These are phyloP conservation scores for Drosophila melanocephala DNA, from an alignment of 2,888 invertebrate genomes.

Conservation along the genomic window DNA sequence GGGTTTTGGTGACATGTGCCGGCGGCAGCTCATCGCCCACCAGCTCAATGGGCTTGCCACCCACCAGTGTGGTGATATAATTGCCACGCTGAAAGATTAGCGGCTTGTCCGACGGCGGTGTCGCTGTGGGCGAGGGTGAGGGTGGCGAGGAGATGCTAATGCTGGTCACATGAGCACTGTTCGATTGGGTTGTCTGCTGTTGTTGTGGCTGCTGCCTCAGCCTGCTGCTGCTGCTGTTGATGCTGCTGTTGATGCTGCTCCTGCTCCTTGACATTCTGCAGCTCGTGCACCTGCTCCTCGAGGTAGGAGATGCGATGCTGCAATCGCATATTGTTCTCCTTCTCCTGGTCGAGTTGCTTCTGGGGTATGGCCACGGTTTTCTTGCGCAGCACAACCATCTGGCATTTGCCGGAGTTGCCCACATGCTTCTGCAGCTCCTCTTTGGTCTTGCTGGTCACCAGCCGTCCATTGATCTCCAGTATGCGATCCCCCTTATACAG, in stretches of 20 bases:
- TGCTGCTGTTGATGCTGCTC: conserved; percentile 51
- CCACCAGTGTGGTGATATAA: conserved; percentile 91
- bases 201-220: conserved; percentile 20
- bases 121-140: conserved; percentile 85
- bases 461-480: conserved; percentile 93
- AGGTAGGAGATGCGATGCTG: conserved; percentile 95
- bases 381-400: conserved; percentile 84
- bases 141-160: conserved; percentile 90
- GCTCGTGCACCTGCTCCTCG: conserved; percentile 92
- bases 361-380: conserved; percentile 83
- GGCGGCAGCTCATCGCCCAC: conserved; percentile 71
- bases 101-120: conserved; percentile 86
- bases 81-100: conserved; percentile 92
- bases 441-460: conserved; percentile 89
- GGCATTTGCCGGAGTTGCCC: conserved; percentile 85
- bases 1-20: conserved; percentile 83
- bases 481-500: conserved; percentile 91
- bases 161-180: conserved; percentile 88
- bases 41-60: conserved; percentile 85
- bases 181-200: conserved; percentile 49
- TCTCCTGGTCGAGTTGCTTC: conserved; percentile 85
- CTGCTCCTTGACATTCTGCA: conserved; percentile 85
- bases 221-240: conserved; percentile 20
- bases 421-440: conserved; percentile 90
- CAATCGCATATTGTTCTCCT: conserved; percentile 92